Evolutionary conservation across 2,113 vertebrate genomes (phyloP).

Genomic region (Hippocampus mohnikei): DNA sequence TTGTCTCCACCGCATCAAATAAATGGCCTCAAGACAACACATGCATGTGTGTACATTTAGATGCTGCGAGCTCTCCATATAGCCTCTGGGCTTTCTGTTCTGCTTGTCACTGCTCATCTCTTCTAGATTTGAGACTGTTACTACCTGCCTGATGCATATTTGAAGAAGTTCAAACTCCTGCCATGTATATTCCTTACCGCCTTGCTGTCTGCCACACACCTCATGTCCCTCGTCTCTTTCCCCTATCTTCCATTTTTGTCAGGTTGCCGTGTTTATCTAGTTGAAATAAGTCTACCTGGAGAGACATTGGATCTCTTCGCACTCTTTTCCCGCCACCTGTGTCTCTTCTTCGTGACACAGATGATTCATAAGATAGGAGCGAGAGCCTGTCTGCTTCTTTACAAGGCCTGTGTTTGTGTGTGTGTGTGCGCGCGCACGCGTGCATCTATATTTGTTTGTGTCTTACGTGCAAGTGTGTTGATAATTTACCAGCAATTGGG

Average conservation of each 20-base stretch:
- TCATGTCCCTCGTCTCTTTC: conserved; percentile 8
- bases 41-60: conserved; percentile 6
- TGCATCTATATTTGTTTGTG: background rate
- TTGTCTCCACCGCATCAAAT: conserved; percentile 34
- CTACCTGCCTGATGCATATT: conserved; percentile 22
- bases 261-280: conserved; percentile 35
- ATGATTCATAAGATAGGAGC: conserved; percentile 59
- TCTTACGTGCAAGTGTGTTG: conserved; percentile 8
- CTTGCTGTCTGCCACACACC: conserved; percentile 29
- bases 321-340: conserved; percentile 25
- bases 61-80: conserved; percentile 21
- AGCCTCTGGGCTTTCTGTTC: conserved; percentile 36
- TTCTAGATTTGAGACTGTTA: conserved; percentile 1
- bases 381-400: conserved; percentile 44
- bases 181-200: conserved; percentile 11
- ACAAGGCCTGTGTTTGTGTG: conserved; percentile 37
- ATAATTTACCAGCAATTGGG: conserved; percentile 7
- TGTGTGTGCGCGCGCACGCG: no score
- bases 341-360: conserved; percentile 56
- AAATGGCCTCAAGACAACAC: conserved; percentile 35
- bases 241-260: conserved; percentile 7
- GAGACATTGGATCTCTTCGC: conserved; percentile 40
- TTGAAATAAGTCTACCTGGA: conserved; percentile 45
- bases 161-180: conserved; percentile 28
- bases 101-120: conserved; percentile 33